Conservation (phyloP, 2,797 vertebrate genomes). For the Anabas testudineus region DNA sequence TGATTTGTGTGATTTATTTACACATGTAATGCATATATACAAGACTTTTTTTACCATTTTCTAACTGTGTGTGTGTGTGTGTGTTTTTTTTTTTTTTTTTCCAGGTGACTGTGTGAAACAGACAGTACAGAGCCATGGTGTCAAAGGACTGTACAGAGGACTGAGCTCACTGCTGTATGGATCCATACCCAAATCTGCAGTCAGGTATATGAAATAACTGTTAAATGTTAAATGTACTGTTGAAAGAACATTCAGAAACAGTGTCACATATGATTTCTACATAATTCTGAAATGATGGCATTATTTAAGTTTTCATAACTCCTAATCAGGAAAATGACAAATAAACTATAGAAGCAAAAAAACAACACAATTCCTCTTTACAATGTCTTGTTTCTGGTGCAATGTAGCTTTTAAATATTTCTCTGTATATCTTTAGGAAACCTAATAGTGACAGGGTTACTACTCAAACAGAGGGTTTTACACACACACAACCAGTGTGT, state of each 20-base stretch:
- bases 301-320: neutral
- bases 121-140: constrained; percentile 90
- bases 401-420: neutral
- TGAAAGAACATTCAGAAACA: no score
- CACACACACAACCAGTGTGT: no score
- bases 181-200: constrained; percentile 96
- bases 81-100: no score
- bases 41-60: neutral
- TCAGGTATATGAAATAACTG: constrained; percentile 85
- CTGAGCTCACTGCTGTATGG: constrained; percentile 95
- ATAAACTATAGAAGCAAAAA: neutral
- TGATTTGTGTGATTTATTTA: neutral
- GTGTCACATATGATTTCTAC: neutral
- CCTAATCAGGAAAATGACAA: constrained; percentile 4
- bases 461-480: no score
- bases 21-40: neutral
- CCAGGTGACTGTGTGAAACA: constrained; percentile 94
- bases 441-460: no score
- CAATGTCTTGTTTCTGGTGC: neutral
- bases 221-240: no score
- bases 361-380: neutral
- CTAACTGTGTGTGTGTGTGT: neutral
- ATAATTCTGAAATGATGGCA: neutral
- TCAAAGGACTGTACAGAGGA: constrained; percentile 93
- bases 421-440: no score